Evolutionary conservation across 2,113 vertebrate species (phyloP).

Genomic region (Phylloscopus whistleri): DNA sequence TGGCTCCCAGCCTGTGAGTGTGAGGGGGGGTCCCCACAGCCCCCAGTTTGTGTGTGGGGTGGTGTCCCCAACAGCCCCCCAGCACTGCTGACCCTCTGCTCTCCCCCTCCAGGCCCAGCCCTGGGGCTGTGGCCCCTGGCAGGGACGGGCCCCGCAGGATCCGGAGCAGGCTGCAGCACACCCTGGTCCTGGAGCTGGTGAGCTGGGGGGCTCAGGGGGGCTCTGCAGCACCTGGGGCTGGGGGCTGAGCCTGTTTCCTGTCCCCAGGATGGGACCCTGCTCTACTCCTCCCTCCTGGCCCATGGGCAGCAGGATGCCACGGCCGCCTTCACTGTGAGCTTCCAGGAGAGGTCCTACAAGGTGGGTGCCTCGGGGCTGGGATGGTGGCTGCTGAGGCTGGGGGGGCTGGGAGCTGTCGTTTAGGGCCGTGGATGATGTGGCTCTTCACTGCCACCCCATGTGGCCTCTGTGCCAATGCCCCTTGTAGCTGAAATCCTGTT

Average conservation of each 20-base stretch:
- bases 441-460: accelerated
- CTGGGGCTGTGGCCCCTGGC: constrained; percentile 25
- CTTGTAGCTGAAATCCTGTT: accelerated
- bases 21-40: not conserved
- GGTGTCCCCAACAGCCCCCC: not conserved
- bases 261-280: constrained; percentile 78
- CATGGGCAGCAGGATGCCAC: constrained; percentile 60
- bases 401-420: not conserved
- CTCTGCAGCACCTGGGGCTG: not conserved
- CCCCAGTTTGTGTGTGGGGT: accelerated
- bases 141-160: constrained; percentile 70
- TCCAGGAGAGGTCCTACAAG: not conserved
- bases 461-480: not conserved
- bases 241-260: not conserved
- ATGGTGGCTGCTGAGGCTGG: not conserved
- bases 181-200: constrained; percentile 81
- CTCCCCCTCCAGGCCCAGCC: constrained; percentile 64
- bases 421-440: accelerated
- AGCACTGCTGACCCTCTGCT: not conserved
- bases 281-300: constrained; percentile 76
- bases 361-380: not conserved
- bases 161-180: constrained; percentile 68
- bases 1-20: constrained; percentile 19
- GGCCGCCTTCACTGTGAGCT: constrained; percentile 44
- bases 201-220: accelerated